phyloP scores from a whole-genome alignment of 2,113 vertebrate species.

The pig (Sus scrofa) region DNA sequence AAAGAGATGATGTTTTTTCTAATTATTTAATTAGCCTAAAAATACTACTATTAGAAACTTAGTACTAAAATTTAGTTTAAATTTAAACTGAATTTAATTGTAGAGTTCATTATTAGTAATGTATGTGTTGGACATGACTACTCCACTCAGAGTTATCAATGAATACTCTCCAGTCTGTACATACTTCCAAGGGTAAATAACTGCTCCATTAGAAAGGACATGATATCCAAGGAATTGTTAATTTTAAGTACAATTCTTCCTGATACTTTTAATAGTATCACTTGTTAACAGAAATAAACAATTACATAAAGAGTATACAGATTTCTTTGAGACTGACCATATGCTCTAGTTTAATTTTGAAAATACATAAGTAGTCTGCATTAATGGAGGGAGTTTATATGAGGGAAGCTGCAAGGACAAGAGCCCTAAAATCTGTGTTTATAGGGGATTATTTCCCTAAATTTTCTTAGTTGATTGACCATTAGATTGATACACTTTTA shows the following conservation, averaged over 20 bases:
- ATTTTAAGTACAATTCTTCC: neutral
- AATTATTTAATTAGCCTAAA: neutral
- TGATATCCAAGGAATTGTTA: neutral
- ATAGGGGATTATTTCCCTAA: neutral
- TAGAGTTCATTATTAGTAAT: neutral
- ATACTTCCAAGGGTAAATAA: neutral
- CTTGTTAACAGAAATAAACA: neutral
- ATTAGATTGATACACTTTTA: neutral
- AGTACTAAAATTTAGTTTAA: neutral
- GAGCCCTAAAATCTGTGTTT: neutral
- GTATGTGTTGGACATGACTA: neutral
- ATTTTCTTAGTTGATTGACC: neutral
- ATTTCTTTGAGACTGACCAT: neutral
- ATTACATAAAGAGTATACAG: neutral
- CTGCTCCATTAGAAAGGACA: constrained; percentile 16
- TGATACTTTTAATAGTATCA: neutral
- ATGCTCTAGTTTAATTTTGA: neutral
- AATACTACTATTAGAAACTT: neutral
- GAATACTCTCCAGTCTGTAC: neutral
- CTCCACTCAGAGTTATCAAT: neutral
- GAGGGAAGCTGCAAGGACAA: neutral
- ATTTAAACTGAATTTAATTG: neutral
- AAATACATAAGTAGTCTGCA: neutral
- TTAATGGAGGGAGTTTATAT: neutral
- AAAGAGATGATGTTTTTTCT: neutral